Evolutionary conservation across 2,797 vertebrate genomes (phyloP), one percentile per base, ranked within the genome.

Genomic region (Karalla daura): DNA sequence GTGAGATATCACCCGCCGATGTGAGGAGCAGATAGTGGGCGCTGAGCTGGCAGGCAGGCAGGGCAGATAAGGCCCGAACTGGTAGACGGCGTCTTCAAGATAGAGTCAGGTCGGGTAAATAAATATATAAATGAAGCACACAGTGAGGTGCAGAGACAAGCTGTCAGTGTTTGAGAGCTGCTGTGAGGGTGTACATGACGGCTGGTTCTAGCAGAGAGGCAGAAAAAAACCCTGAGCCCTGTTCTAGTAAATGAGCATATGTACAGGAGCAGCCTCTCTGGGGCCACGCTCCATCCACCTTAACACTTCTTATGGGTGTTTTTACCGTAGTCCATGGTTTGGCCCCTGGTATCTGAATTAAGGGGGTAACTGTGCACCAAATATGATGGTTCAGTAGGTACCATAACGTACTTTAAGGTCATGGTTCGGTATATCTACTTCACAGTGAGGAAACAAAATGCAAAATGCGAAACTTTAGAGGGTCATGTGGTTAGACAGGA

Each of bases 161-260:
- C 6, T 20, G 55, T 49, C 33, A 30, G 21, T 36, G 24, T 58
- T 25, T 52, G 23, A 54, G 17, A 78, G 50, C 58, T 45, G 47
- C 18, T 73, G 50, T 54, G 32, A 56, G 40, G 18, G 37, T 67
- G 43, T 46, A 47, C 53, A 45, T 21, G 17, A 36, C 7, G 51
- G 7, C 17, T 4, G 15, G 44, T 14, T 43, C 43, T 60, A 50
- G 10, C 36, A 35, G 18, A 5, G 37, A 32, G 8, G 14, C n/a
- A n/a, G n/a, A n/a, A n/a, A 39, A 17, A 52, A 41, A 55, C 5
- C 32, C 14, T 36, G 10, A 32, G 36, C 27, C 37, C 7, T 27
- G 28, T 62, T 54, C 21, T 24, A 18, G 24, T 9, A 23, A 53
- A 50, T 0, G 5, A 28, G 12, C 55, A 37, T 8, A 62, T 59